Evolutionary conservation across 1,140 invertebrate species (phyloP), one percentile per base, ranked within the genome.

Genomic region (Physella acuta): DNA sequence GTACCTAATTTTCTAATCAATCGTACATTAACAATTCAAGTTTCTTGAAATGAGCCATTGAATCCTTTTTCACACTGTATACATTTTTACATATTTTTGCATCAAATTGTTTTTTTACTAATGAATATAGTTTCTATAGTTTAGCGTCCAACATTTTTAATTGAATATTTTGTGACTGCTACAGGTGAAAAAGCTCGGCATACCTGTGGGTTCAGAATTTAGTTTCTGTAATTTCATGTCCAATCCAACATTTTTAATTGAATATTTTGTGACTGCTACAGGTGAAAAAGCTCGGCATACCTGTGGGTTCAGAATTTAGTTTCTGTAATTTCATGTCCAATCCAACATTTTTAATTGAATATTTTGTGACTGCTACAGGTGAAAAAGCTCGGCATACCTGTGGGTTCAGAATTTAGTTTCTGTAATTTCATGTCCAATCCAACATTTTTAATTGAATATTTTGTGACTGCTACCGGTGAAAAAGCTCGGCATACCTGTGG

Each of bases 251-350:
- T n/a, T n/a, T n/a, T n/a, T n/a, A n/a, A n/a, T n/a, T n/a, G n/a
- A n/a, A n/a, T 28, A 28, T 20, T 3, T 49, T 26, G 16, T 49
- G 24, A 71, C 24, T 8, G n/a, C n/a, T 49, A 30, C 67, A 72
- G 71, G 62, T 72, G 28, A 71, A 73, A 3, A 81, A 87, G 51
- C 84, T 89, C 71, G 85, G 87, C 64, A 89, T 95, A 62, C 90
- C 91, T 4, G 88, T 85, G 68, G 90, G 89, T 0, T 83, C 87
- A 39, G 87, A 90, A 39, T 89, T 93, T 49, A 89, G 88, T 70
- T 87, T 94, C 75, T 90, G 90, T 63, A 81, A 86, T 34, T 94
- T 94, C 82, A 85, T 93, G 51, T 86, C 88, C n/a, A n/a, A n/a
- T n/a, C n/a, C 1, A 86, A 87, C n/a, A n/a, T n/a, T n/a, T n/a